Base-by-base conservation (phyloP, 2,797 vertebrate genomes). In the Brotula barbata region DNA sequence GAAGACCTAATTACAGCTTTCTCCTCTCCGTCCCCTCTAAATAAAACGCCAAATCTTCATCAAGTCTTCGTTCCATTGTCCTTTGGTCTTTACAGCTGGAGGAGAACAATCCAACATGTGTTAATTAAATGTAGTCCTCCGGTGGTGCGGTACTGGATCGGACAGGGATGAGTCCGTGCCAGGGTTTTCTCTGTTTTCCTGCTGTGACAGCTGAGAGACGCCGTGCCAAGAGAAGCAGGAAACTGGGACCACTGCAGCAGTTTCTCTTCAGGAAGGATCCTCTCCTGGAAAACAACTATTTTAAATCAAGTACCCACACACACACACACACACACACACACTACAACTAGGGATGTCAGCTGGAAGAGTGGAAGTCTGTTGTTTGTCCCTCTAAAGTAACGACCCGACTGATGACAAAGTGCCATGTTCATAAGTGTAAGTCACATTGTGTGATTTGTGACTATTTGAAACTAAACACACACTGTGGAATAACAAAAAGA, bases 251-350 rank as follows among this genome's bases (percentile, higher is more conserved):
- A 58, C 66, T 20, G 6, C 25, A 22, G 67, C 28, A 58, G 79
- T 63, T 56, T 69, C 25, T 42, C 17, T 68, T 55, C 75, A 84
- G 88, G 87, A 88, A 86, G 80, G 71, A 85, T 83, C 83, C 60
- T 34, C 72, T 85, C 58, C 73, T 81, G 83, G 70, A 89, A 82
- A 84, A 87, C 82, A 81, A 46, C 75, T 85, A 86, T 88, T 88
- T 85, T 70, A 66, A 61, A 78, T 71, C 70, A 28, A 28, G 25
- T 28, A 3, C 25, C 7, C 4, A 28, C 25, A 28, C 25, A 28
- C 25, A 67, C 51, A 64, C 78, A 77, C 71, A 58, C 36, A 11
- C 43, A 47, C 56, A 64, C 67, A 56, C 41, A 64, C 57, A 55
- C 36, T 28, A 34, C 41, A 39, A 51, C 56, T 0, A 19, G 48